Evolutionary conservation across 2,888 invertebrate genomes (phyloP).

Genomic region (Seira sanloemensis): DNA sequence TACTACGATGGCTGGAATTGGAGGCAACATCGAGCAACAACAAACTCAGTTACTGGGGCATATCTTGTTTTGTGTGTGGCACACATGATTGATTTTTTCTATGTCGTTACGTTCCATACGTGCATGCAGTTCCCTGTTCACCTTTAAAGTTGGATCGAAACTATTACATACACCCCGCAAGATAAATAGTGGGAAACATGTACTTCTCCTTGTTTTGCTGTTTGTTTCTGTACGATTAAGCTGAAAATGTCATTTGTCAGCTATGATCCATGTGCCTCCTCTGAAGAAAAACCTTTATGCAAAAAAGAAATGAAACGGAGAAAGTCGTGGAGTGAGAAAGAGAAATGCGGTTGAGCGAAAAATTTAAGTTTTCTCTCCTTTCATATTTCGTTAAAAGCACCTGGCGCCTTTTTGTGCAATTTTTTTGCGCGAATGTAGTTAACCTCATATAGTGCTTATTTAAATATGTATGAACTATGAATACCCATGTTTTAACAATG

Average conservation of each 20-base stretch:
- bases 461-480: too few species aligned
- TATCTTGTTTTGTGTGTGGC: background rate
- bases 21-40: background rate
- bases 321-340: background rate
- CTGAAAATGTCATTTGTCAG: constrained; percentile 16
- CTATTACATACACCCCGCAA: constrained; percentile 7
- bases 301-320: too few species aligned
- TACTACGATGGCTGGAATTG: background rate
- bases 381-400: background rate
- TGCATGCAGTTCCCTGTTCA: background rate
- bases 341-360: constrained; percentile 11
- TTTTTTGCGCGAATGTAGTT: background rate
- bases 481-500: background rate
- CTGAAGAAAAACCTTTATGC: too few species aligned
- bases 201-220: background rate
- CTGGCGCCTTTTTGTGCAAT: background rate
- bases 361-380: constrained; percentile 8
- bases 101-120: background rate
- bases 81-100: background rate
- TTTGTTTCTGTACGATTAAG: constrained; percentile 5
- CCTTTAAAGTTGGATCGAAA: background rate
- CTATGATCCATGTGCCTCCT: constrained; percentile 16
- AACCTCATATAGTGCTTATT: background rate
- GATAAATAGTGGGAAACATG: background rate
- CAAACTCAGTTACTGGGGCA: background rate